phyloP scores from a whole-genome alignment of 2,113 vertebrate genomes.

The Uropsilus gracilis region DNA sequence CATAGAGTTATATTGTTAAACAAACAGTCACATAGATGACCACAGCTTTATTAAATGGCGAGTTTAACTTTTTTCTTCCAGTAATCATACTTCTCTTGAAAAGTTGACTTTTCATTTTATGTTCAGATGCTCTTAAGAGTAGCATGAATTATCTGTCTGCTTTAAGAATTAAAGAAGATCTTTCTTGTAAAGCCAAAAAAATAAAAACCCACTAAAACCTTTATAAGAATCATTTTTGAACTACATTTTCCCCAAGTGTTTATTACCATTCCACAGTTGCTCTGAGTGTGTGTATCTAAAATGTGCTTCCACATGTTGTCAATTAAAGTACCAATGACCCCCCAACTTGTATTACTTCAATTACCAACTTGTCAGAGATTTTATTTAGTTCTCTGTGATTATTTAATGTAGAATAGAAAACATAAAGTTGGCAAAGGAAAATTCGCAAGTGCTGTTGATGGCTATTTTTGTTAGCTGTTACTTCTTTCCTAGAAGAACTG shows the following conservation, averaged over 20 bases:
- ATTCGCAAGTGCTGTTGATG: neutral
- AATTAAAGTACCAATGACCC: neutral
- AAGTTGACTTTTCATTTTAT: conserved; percentile 46
- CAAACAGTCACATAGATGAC: neutral
- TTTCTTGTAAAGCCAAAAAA: conserved; percentile 36
- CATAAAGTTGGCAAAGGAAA: neutral
- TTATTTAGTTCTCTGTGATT: neutral
- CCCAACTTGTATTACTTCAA: neutral
- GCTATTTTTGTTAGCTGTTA: neutral
- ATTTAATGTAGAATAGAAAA: neutral
- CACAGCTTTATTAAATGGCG: neutral
- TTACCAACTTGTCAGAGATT: neutral
- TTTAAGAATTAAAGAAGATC: neutral
- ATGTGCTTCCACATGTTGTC: accelerated
- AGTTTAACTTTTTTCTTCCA: neutral
- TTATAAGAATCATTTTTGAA: neutral
- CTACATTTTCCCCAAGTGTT: neutral
- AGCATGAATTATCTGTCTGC: neutral
- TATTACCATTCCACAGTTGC: neutral
- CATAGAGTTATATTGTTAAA: conserved; percentile 35
- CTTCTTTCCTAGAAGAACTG: neutral
- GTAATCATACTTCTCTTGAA: neutral
- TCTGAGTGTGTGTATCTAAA: neutral
- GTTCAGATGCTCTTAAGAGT: neutral
- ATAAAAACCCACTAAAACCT: neutral